Evolutionary conservation across 2,797 vertebrate species (phyloP).

Genomic region (Myripristis jacobus): DNA sequence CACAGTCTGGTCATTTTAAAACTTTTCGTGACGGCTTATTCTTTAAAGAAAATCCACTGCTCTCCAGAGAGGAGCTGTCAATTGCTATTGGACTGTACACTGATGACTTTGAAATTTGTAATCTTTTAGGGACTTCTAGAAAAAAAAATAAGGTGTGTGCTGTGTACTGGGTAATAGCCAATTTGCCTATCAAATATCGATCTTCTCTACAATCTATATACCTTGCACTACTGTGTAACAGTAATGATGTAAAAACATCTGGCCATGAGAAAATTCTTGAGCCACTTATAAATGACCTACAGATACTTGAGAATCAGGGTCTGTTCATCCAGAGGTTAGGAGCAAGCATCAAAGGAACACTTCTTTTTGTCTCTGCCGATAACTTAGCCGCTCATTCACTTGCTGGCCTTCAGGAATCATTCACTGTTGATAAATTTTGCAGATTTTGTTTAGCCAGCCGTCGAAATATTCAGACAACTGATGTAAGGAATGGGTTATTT

Average conservation of each 20-base stretch:
- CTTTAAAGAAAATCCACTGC: constrained; percentile 22
- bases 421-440: constrained; percentile 30
- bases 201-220: constrained; percentile 26
- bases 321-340: constrained; percentile 24
- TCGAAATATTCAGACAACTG: constrained; percentile 3
- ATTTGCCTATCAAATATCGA: constrained; percentile 20
- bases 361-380: constrained; percentile 32
- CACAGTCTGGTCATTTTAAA: constrained; percentile 14
- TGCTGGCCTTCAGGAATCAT: constrained; percentile 28
- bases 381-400: constrained; percentile 38
- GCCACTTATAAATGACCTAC: constrained; percentile 30
- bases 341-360: constrained; percentile 20
- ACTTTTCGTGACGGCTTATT: constrained; percentile 23
- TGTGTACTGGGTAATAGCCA: constrained; percentile 35
- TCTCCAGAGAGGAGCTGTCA: constrained; percentile 11
- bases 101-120: constrained; percentile 29
- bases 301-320: constrained; percentile 35
- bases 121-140: constrained; percentile 25
- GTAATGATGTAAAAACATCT: constrained; percentile 37
- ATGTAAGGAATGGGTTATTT: constrained; percentile 11
- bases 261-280: constrained; percentile 27
- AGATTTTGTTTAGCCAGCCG: constrained; percentile 24
- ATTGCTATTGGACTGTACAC: constrained; percentile 25
- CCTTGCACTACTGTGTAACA: constrained; percentile 25
- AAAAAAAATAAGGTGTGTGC: constrained; percentile 41